Evolutionary conservation across 2,888 invertebrate species (phyloP).

Genomic region (Danaus chrysippus): DNA sequence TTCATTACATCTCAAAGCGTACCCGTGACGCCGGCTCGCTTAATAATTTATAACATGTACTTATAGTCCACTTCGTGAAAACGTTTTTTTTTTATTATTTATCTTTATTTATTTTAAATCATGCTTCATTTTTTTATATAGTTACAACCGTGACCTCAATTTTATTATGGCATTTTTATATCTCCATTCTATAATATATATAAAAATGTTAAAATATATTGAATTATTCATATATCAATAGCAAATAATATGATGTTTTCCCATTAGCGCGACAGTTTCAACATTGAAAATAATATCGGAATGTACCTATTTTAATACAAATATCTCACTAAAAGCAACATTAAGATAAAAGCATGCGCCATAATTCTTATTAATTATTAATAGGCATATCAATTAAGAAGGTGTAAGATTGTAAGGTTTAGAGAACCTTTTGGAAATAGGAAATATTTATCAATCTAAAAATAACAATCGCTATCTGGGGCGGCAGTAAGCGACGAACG

Average conservation of each 20-base stretch:
- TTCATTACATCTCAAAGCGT: conserved; percentile 79
- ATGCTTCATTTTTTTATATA: conserved; percentile 1
- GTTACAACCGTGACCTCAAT: not conserved
- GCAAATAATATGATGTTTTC: conserved; percentile 66
- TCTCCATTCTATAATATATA: conserved; percentile 30
- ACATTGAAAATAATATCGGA: conserved; percentile 65
- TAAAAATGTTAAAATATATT: conserved; percentile 39
- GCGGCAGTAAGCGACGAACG: conserved; percentile 74
- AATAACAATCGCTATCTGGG: conserved; percentile 70
- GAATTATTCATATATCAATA: conserved; percentile 65
- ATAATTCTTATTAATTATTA: conserved; percentile 75
- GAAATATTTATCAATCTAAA: conserved; percentile 73
- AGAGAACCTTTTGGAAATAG: conserved; percentile 66
- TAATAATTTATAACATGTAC: conserved; percentile 78
- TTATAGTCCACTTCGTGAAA: conserved; percentile 59
- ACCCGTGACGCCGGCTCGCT: conserved; percentile 77
- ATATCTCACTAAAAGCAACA: conserved; percentile 70
- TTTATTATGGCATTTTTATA: not conserved
- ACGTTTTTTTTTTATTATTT: conserved; percentile 36
- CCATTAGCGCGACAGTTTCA: conserved; percentile 65
- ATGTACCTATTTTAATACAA: conserved; percentile 68
- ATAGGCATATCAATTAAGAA: conserved; percentile 73
- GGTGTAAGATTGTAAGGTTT: conserved; percentile 57
- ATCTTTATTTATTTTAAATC: conserved; percentile 15
- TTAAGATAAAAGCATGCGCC: conserved; percentile 74